A percentile compares a stretch with the other conserved stretches of the same genome.
Evolutionary conservation across 2,797 vertebrate genomes (phyloP).

Genomic region (Philypnodon macrostomus): DNA sequence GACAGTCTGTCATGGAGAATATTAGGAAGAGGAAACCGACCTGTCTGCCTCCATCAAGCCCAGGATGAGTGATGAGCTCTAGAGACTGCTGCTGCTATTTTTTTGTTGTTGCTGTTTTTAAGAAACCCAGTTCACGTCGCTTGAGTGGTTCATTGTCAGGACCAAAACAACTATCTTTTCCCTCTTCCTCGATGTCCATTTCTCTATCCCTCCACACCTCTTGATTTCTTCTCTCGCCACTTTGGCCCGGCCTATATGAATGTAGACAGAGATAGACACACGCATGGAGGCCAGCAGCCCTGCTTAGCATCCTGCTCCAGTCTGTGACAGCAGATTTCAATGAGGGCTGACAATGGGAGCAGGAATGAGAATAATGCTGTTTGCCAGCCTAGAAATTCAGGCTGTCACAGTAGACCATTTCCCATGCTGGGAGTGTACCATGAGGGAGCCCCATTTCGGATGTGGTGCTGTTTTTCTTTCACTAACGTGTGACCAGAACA

Average conservation of each 20-base stretch:
- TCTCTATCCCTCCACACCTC: conserved; percentile 41
- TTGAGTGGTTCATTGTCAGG: conserved; percentile 63
- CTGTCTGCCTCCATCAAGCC: conserved; percentile 66
- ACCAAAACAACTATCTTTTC: conserved; percentile 55
- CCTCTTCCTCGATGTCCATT: conserved; percentile 24
- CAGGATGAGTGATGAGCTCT: conserved; percentile 76
- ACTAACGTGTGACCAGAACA: conserved; percentile 32
- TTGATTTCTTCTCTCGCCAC: conserved; percentile 57
- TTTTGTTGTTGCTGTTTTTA: conserved; percentile 20
- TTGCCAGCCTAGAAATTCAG: conserved; percentile 79
- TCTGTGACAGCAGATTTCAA: conserved; percentile 77
- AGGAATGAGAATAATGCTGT: conserved; percentile 81
- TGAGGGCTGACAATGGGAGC: conserved; percentile 78
- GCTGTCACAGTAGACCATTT: conserved; percentile 75
- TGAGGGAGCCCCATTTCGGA: conserved; percentile 57
- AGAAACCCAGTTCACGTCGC: conserved; percentile 49
- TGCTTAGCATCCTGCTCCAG: conserved; percentile 70
- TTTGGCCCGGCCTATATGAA: conserved; percentile 53
- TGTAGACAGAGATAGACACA: conserved; percentile 72
- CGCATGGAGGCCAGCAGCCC: conserved; percentile 68
- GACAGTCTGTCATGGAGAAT: conserved; percentile 78
- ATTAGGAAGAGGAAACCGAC: conserved; percentile 72
- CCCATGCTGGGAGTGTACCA: conserved; percentile 58
- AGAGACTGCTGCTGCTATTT: conserved; percentile 54
- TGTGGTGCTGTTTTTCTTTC: conserved; percentile 40